Conservation (phyloP, 2,888 invertebrate species). For the Spisula solida region DNA sequence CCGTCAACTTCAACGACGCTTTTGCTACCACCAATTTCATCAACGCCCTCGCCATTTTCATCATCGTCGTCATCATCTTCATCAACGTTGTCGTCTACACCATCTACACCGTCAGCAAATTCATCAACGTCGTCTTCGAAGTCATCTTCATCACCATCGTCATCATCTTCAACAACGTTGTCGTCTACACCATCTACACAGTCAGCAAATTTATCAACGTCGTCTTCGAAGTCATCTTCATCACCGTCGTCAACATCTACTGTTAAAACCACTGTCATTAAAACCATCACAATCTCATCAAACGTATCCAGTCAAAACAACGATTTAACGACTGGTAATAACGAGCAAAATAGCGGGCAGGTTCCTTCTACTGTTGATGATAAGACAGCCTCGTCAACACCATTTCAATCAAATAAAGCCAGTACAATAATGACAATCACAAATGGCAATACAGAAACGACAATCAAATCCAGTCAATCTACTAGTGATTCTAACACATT, state of each 20-base stretch:
- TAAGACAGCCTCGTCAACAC: background rate
- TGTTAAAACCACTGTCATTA: too few relatives aligned
- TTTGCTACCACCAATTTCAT: background rate
- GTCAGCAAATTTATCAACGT: background rate
- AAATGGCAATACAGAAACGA: background rate
- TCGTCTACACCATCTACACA: background rate
- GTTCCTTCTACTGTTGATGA: background rate
- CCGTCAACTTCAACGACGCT: background rate
- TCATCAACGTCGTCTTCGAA: background rate
- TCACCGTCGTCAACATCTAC: too few relatives aligned
- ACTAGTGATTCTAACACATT: background rate
- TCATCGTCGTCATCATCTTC: slow-evolving; percentile 25
- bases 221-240: background rate
- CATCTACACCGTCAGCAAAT: slow-evolving; percentile 9
- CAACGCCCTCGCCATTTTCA: slow-evolving; percentile 11
- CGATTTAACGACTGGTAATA: background rate
- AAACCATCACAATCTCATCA: background rate
- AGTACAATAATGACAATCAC: too few relatives aligned
- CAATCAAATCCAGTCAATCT: background rate
- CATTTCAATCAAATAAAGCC: background rate
- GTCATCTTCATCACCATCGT: background rate
- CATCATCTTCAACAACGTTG: background rate
- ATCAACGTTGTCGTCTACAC: slow-evolving; percentile 30
- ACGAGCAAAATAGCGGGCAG: background rate
- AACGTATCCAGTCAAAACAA: background rate